These are phyloP conservation scores for Petrocephalus sullivani DNA, from an alignment of 2,797 vertebrate species.

Conservation along the genomic window DNA sequence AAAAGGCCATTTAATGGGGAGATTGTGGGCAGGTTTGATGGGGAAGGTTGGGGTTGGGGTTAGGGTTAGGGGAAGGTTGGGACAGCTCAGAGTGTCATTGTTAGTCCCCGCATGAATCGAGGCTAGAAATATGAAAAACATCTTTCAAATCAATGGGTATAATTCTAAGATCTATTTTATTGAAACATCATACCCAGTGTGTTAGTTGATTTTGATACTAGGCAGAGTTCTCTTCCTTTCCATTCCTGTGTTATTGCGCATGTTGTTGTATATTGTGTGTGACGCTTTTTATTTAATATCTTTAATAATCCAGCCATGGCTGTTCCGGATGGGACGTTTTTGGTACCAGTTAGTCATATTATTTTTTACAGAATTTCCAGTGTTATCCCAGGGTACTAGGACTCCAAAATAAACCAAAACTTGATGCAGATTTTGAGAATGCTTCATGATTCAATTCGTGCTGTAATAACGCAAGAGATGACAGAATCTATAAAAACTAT, in stretches of 20 bases:
- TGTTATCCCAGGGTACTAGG: not conserved
- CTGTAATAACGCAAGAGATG: not conserved
- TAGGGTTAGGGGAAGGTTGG: constrained; percentile 1
- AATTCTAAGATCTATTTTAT: not conserved
- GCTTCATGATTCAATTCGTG: not conserved
- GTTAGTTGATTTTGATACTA: not conserved
- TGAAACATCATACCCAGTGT: not conserved
- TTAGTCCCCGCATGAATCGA: not conserved
- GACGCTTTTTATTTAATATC: not conserved
- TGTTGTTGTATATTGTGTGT: not conserved
- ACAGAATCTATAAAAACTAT: not conserved
- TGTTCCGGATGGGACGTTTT: not conserved
- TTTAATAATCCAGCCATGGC: not conserved
- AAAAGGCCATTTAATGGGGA: constrained; percentile 15
- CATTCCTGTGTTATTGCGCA: not conserved
- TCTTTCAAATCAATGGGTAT: not conserved
- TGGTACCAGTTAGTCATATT: not conserved
- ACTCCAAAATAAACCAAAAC: not conserved
- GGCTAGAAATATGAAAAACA: not conserved
- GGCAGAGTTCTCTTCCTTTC: not conserved
- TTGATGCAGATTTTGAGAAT: not conserved
- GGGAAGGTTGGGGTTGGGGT: constrained; percentile 5
- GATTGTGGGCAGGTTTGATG: constrained; percentile 1
- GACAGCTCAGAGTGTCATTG: not conserved
- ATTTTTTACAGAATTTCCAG: not conserved